Evolutionary conservation across 2,113 vertebrate species (phyloP), one percentile per base, ranked within the genome.

Genomic region (Camelus dromedarius): DNA sequence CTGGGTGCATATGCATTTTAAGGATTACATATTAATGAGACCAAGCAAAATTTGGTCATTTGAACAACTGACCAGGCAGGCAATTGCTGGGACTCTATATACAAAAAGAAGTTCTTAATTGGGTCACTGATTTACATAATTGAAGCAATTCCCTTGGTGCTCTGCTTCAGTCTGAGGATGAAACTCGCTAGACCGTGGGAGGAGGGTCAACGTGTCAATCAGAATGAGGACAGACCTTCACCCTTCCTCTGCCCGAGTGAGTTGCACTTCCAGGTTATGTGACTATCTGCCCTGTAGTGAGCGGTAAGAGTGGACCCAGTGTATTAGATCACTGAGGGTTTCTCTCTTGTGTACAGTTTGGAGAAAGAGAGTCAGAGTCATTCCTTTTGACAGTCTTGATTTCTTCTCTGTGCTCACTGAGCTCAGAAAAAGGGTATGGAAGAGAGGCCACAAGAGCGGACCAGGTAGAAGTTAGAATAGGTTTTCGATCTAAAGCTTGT

Each of bases 101-200:
- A 89, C 83, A 94, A 94, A 96, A 94, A 73, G 46, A 94, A 81
- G 16, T 80, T 95, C 67, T 69, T 89, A 94, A 89, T 22, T 91
- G 88, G 84, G 77, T 88, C 11, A 0, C 1, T 82, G 64, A 95
- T 91, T 93, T 96, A 85, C 50, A 91, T 96, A 96, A 95, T 50
- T 75, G 19, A 89, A 83, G 56, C 38, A 54, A 93, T 91, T 50
- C 62, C 73, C 46, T 50, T 70, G 83, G 75, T 70, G 19, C 42
- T 94, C 22, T 80, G 28, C 52, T 95, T 89, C n/a, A 86, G 19
- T 95, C 58, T 86, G 67, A 89, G 60, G 42, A 32, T 46, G 50
- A 82, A 87, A 60, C 19, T 93, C 70, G 67, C 9, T 12, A 62
- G 48, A 86, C 35, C 24, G 7, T 0, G 24, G 24, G 12, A 82